Conservation (phyloP, 2,113 vertebrate genomes). For the Nyctereutes procyonoides region DNA sequence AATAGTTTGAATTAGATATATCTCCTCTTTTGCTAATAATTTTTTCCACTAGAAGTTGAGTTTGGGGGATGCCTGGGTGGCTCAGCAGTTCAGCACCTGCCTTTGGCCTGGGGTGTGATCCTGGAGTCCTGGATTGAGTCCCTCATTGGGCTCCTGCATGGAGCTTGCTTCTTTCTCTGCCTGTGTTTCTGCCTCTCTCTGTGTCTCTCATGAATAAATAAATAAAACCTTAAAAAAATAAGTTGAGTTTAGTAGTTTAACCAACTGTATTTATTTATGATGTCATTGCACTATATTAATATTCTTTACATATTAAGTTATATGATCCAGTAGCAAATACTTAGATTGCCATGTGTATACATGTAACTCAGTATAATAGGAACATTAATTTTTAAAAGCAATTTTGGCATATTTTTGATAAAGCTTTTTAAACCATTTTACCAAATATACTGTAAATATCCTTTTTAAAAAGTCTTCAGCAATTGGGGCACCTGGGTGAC, state of each 20-base stretch:
- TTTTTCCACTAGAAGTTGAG: not conserved
- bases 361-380: not conserved
- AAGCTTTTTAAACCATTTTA: not conserved
- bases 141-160: too few species aligned
- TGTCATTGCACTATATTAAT: not conserved
- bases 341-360: not conserved
- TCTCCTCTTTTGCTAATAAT: not conserved
- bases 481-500: not conserved
- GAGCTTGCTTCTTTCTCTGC: too few species aligned
- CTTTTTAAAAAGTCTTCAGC: not conserved
- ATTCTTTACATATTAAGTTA: not conserved
- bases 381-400: not conserved
- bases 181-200: too few species aligned
- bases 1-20: not conserved
- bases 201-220: too few species aligned
- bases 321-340: not conserved
- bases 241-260: not conserved
- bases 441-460: not conserved
- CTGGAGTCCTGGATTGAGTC: too few species aligned
- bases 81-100: too few species aligned
- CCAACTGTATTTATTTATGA: not conserved
- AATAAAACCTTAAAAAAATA: not conserved
- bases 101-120: too few species aligned
- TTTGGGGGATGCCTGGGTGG: not conserved
- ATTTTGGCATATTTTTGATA: not conserved